phyloP scores from a whole-genome alignment of 1,140 invertebrate genomes.

The Lepidostoma basale region DNA sequence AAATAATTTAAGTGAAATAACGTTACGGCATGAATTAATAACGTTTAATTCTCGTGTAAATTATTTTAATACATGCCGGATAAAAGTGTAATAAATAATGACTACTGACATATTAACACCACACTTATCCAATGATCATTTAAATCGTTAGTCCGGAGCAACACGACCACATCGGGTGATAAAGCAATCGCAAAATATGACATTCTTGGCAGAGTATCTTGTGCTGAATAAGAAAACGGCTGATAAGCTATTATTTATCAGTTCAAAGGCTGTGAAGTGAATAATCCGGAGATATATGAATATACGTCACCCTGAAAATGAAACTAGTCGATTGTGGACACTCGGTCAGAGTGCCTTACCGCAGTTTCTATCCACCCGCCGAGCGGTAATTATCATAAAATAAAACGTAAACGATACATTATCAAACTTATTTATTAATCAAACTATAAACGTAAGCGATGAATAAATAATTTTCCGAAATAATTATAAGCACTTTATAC shows the following conservation, averaged over 20 bases:
- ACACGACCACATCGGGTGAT: neutral
- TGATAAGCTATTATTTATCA: constrained; percentile 28
- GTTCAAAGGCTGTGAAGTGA: constrained; percentile 25
- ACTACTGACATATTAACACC: too few species aligned
- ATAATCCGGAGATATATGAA: neutral
- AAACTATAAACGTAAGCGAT: neutral
- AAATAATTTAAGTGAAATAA: too few species aligned
- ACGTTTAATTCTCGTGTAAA: too few species aligned
- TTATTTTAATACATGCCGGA: too few species aligned
- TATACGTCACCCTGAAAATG: neutral
- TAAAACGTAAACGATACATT: neutral
- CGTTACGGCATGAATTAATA: too few species aligned
- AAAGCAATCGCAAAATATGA: constrained; percentile 13
- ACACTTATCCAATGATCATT: too few species aligned
- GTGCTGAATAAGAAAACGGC: neutral
- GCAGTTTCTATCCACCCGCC: too few species aligned
- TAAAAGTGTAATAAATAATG: too few species aligned
- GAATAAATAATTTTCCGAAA: neutral
- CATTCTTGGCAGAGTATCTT: neutral
- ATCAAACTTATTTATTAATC: neutral
- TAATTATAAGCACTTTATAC: neutral
- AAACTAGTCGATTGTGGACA: neutral
- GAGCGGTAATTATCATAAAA: neutral
- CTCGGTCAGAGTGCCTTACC: neutral
- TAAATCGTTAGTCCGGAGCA: too few species aligned